Evolutionary conservation across 2,888 invertebrate species (phyloP), one percentile per base, ranked within the genome.

Genomic region (Acleris laterana): DNA sequence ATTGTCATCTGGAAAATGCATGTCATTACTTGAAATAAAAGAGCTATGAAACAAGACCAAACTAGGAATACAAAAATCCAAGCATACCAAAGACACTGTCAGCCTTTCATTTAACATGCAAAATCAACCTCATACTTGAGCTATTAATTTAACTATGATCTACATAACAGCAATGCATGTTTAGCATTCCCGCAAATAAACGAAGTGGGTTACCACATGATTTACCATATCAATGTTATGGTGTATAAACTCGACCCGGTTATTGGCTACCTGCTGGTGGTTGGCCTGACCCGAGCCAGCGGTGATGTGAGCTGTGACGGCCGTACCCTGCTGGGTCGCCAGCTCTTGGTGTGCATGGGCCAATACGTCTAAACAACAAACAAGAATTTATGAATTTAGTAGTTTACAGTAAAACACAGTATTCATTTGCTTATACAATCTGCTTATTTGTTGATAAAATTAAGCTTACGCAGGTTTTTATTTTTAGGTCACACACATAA

Each of bases 191-290:
- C 71, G 86, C 87, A 84, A 89, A 74, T 84, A 90, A 82, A 79
- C 72, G 73, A 79, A 81, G 78, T 85, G 79, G 73, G 84, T 90
- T 87, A 88, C 85, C 88, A 87, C 83, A 64, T 87, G 81, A 90
- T 89, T 92, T 93, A 93, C 93, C 93, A 93, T 91, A 89, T 93
- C 92, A 87, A 91, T 89, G 88, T 87, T 92, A 92, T 93, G 93
- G 88, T 93, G 90, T 83, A 93, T 88, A 91, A 93, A 92, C 80
- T 92, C 93, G 84, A 93, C 90, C 89, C 93, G 91, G 72, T 87
- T 91, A 88, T 85, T 93, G 90, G 93, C 89, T 90, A 93, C 93
- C 89, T 93, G 93, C 82, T 93, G 93, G 63, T 89, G 91, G 74
- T 93, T 77, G 69, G 93, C 70, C 70, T 85, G 87, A 72, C 81